Base-by-base conservation (phyloP, 2,113 vertebrate genomes). In the Megaceryle maxima region DNA sequence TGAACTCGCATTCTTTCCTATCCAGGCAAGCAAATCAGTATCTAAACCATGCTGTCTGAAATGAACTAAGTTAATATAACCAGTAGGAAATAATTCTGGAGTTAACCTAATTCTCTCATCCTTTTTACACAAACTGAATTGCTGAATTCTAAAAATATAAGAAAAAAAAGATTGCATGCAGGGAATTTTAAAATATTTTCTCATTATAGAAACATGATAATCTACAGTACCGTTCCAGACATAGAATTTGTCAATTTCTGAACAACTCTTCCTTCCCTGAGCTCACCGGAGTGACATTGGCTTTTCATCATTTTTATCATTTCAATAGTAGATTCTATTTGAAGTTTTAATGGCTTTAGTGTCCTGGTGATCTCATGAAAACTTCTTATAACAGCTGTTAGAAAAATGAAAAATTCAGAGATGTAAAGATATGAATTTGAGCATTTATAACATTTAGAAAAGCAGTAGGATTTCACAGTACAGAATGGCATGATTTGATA, bases 11-110 rank as follows among this genome's bases (percentile, higher is more conserved):
- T 92, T 70, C 28, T 63, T 87, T 74, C n/a, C 31, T n/a, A 76
- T 16, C 62, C 51, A 82, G 62, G 16, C 24, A 86, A 78, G 31
- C 1, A 92, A 83, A 72, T 51, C 31, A 25, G 11, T 37, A 68
- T 64, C 35, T 76, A 64, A 91, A 92, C 6, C 19, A 41, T 15
- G 20, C 35, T 82, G 37, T 88, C 80, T 79, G 44, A 88, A 91
- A 73, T 29, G 13, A 91, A 83, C 86, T 63, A 90, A 82, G 4
- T 75, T 88, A 92, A 79, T 73, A 25, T 64, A 86, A 91, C 41
- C 53, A 88, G 87, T 31, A 86, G 67, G 62, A 90, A 91, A 72
- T 72, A 83, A 72, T 88, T 88, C 83, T 76, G 39, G n/a, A 88
- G 41, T 76, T 94, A 91, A 72, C 37, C 28, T 79, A 75, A 86